These are phyloP conservation scores for Heteractis magnifica DNA, from an alignment of 92 coral and sea anemone species.

Conservation along the genomic window DNA sequence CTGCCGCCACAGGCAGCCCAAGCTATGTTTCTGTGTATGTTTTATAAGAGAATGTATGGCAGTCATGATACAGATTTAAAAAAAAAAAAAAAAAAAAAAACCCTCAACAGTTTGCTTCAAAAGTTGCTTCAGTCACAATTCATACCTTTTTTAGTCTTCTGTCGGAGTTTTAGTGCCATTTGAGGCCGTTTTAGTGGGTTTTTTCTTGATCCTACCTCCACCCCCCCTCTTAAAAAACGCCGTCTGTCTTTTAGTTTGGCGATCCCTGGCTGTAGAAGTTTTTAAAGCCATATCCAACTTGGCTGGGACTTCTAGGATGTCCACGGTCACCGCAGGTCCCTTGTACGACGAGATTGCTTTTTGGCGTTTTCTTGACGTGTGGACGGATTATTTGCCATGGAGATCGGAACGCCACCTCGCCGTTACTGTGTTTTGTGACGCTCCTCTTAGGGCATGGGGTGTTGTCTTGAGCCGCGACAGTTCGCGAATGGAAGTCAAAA, in stretches of 20 bases:
- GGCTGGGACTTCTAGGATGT: neutral
- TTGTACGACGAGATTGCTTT: slow-evolving; percentile 26
- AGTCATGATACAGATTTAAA: no score
- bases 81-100: no score
- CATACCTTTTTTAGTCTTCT: no score
- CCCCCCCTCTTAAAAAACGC: no score
- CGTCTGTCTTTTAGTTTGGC: slow-evolving; percentile 22
- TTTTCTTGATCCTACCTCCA: no score
- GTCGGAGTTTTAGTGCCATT: no score
- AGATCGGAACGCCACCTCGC: slow-evolving; percentile 40
- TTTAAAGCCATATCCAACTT: slow-evolving; percentile 23
- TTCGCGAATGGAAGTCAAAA: slow-evolving; percentile 6
- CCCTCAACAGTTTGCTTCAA: no score
- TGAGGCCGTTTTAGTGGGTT: no score
- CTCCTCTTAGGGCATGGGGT: slow-evolving; percentile 49
- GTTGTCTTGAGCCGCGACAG: slow-evolving; percentile 35
- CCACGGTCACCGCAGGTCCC: neutral
- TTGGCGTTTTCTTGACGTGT: slow-evolving; percentile 44
- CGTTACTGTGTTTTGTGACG: slow-evolving; percentile 39
- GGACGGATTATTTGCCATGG: slow-evolving; percentile 46
- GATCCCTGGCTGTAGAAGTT: slow-evolving; percentile 28
- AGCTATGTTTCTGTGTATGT: no score
- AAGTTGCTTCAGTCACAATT: no score
- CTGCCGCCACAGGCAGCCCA: no score
- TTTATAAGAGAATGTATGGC: no score